Evolutionary conservation across 2,888 invertebrate species (phyloP).

Genomic region (Thalpophila matura): DNA sequence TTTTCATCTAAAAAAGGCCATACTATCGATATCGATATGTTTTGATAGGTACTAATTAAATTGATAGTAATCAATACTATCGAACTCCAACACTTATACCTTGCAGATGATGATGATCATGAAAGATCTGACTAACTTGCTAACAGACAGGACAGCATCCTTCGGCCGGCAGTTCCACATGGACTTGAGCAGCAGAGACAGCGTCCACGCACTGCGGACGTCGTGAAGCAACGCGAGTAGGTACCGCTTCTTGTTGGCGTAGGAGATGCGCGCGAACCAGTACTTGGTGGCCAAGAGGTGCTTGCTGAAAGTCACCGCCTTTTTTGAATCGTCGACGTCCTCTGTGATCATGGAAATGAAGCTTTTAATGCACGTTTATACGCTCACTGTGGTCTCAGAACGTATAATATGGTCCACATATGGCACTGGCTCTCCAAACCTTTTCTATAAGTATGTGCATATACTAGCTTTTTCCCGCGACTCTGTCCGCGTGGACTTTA

Average conservation of each 20-base stretch:
- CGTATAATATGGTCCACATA: too few relatives aligned
- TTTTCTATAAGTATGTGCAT: too few relatives aligned
- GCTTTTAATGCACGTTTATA: background rate
- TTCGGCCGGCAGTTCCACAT: slow-evolving; percentile 85
- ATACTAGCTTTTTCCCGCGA: too few relatives aligned
- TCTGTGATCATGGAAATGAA: slow-evolving; percentile 52
- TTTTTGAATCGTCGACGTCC: slow-evolving; percentile 60
- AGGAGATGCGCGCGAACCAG: slow-evolving; percentile 82
- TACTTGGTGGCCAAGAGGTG: slow-evolving; percentile 77
- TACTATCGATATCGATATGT: too few relatives aligned
- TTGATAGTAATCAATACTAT: background rate
- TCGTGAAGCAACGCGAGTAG: slow-evolving; percentile 76
- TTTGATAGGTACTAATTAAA: too few relatives aligned
- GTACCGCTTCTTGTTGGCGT: slow-evolving; percentile 80
- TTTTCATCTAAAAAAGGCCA: too few relatives aligned
- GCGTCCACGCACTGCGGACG: slow-evolving; percentile 77
- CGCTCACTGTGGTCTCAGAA: too few relatives aligned
- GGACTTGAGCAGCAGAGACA: slow-evolving; percentile 83
- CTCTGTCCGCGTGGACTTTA: too few relatives aligned
- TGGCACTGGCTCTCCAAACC: too few relatives aligned
- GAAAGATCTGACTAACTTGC: slow-evolving; percentile 69
- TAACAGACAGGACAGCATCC: slow-evolving; percentile 79
- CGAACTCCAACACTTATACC: background rate
- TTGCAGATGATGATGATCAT: too few relatives aligned
- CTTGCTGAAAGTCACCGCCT: slow-evolving; percentile 70